Base-by-base conservation (phyloP, 2,113 vertebrate species). In the Motacilla alba region DNA sequence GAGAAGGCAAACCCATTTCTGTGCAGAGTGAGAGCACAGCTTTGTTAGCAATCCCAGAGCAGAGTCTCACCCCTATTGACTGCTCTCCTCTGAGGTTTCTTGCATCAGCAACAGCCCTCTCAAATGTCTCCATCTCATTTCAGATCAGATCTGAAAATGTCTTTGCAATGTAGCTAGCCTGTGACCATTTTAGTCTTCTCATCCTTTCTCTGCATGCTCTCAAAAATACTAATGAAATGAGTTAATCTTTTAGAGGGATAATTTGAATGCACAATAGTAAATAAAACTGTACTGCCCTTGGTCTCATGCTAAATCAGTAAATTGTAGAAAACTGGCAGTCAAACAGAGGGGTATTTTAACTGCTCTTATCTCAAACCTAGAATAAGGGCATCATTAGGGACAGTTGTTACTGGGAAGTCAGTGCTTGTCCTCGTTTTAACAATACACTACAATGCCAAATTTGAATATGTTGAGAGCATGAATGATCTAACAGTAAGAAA, bases 391-490 rank as follows among this genome's bases (percentile, higher is more conserved):
- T 92, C 44, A 63, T 92, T 82, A 94, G 66, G 44, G 56, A 72
- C 37, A 83, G 73, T 93, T 78, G 68, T 75, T 92, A 26, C 64
- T 69, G 83, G 76, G 72, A 95, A 96, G 76, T 90, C 92, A 81
- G 76, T 86, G 41, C 83, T 92, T 93, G 88, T 88, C 90, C 92
- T 96, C 68, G 33, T 96, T 96, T 94, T 87, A 89, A 93, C 88
- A 89, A 87, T 63, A 44, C 39, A 63, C 50, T 80, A 83, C 83
- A 93, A 90, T 84, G 52, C 47, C 52, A 82, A 87, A 96, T 96
- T 83, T 95, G 76, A 96, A 93, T 96, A 86, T 56, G 64, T 17
- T 86, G 88, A 93, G 68, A 83, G 31, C 52, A 39, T 81, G 90
- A 95, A 96, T 86, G 68, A 60, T 78, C 72, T 49, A 64, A 67